Base-by-base conservation (phyloP, 2,888 invertebrate species). In the Erynnis tages region DNA sequence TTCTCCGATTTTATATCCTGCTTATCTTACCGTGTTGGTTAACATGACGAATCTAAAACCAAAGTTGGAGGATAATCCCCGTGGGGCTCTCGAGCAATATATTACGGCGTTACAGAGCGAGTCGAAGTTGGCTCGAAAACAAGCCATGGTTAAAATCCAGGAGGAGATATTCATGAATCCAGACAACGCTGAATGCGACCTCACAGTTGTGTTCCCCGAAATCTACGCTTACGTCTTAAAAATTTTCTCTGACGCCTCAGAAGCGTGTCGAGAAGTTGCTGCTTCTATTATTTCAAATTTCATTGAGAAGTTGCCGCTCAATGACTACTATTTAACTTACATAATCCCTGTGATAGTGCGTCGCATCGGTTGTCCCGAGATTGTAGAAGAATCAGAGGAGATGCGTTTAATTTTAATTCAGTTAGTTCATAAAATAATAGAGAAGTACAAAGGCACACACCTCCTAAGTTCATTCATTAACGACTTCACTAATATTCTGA, bases 311-410 rank as follows among this genome's bases (percentile, higher is more conserved):
- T 71, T 95, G 17, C 93, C 93, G 0, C 76, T 92, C 0, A 91
- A 93, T 59, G 94, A 95, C 61, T 94, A 93, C 57, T 94, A 94
- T 73, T 83, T 96, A 44, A 92, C 94, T 0, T 94, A 94, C 59
- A 84, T 97, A 10, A 84, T 97, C 25, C 95, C 96, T 1, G 92
- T 94, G 1, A 72, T 97, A 55, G 91, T 93, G 0, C 93, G 94
- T 62, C 92, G 97, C 55, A 91, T 98, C 58, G 96, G 95, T 0
- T 92, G 93, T 49, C 91, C 93, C 29, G 96, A 97, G 74, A 90
- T 94, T 0, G 73, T 91, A 1, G 92, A 92, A 62, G 85, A 91
- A 25, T 88, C 89, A 0, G 98, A 98, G 82, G 98, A 98, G 90
- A 91, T 97, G 34, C 92, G 97, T 17, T 73, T 96, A 7, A 82